phyloP scores from a whole-genome alignment of 2,113 vertebrate genomes.

The Micronycteris hirsuta region DNA sequence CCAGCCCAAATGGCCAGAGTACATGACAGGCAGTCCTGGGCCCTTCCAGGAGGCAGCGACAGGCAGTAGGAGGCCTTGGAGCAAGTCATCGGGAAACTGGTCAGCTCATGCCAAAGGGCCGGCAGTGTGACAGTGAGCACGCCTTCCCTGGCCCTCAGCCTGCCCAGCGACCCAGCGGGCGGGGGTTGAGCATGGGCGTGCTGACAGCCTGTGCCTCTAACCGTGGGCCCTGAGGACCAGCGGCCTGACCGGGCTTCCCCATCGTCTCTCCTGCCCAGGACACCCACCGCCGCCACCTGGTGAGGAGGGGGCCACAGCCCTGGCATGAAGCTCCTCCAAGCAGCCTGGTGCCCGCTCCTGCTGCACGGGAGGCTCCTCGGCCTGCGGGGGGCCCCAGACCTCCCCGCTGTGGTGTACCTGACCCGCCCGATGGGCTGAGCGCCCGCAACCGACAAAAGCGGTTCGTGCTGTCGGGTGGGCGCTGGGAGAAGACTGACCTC shows the following conservation, averaged over 20 bases:
- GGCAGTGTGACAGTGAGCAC: not conserved
- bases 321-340: not conserved
- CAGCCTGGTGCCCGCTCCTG: constrained; percentile 61
- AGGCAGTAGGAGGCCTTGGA: not conserved
- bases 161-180: not conserved
- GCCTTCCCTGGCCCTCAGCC: not conserved
- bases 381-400: constrained; percentile 67
- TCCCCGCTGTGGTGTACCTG: constrained; percentile 89
- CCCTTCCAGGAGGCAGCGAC: not conserved
- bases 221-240: fast-evolving
- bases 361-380: fast-evolving
- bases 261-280: constrained; percentile 42
- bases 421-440: constrained; percentile 64
- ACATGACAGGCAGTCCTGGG: not conserved
- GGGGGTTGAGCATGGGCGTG: fast-evolving
- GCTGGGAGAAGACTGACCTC: constrained; percentile 89
- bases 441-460: constrained; percentile 86
- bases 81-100: not conserved
- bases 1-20: not conserved
- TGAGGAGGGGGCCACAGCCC: not conserved
- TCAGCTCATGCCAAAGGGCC: not conserved
- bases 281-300: not conserved
- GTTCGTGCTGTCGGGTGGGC: constrained; percentile 88
- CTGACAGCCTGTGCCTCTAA: not conserved
- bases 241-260: not conserved